Conservation (phyloP, 2,113 vertebrate species). For the Pachycephala philippinensis region DNA sequence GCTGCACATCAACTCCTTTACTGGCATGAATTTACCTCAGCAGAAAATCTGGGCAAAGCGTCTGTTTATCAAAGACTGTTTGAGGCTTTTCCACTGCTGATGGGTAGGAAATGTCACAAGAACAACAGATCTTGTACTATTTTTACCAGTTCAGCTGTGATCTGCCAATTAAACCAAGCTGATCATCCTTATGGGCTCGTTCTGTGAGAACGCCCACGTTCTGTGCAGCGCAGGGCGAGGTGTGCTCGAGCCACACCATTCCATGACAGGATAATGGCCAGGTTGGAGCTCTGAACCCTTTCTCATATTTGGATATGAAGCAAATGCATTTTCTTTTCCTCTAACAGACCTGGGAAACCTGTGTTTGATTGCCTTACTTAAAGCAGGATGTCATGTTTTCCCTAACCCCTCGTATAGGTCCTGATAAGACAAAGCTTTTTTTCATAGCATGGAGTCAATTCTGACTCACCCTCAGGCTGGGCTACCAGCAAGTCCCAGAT, state of each 20-base stretch:
- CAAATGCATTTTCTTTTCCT: background rate
- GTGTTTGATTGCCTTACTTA: background rate
- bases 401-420: background rate
- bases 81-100: background rate
- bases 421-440: background rate
- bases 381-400: background rate
- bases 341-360: background rate
- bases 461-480: background rate
- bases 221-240: background rate
- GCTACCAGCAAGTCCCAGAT: background rate
- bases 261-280: rapidly evolving
- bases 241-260: background rate
- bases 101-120: background rate
- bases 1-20: background rate
- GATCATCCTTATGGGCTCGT: background rate
- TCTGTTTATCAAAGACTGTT: background rate
- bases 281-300: background rate
- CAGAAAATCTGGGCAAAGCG: background rate
- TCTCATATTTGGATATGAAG: background rate
- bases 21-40: background rate
- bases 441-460: background rate
- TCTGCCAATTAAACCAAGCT: background rate
- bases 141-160: background rate
- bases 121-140: background rate
- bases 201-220: background rate